Base-by-base conservation (phyloP, 92 coral and sea anemone genomes). In the Blastomussa wellsi region DNA sequence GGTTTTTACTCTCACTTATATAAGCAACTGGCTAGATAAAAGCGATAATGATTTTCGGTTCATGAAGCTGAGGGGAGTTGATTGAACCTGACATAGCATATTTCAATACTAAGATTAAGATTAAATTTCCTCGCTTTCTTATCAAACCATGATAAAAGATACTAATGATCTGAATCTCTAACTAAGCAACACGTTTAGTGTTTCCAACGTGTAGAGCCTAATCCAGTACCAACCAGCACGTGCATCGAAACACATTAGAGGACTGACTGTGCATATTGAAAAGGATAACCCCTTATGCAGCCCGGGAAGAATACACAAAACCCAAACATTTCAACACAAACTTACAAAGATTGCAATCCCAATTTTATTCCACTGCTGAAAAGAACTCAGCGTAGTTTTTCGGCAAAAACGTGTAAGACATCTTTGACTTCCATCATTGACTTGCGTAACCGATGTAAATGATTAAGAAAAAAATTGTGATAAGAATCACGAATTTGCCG, bases 401-500 rank as follows among this genome's bases (percentile, higher is more conserved):
- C 33, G 9, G 68, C 28, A 11, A 62, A 62, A 26, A 0, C 68
- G 22, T 7, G 15, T 60, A 26, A 60, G 32, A 60, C 32, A 7
- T 60, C 29, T 60, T 2, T 8, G 31, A 48, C 26, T 29, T 74
- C 79, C 47, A 74, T 74, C 60, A 28, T 33, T 29, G 68, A 24
- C 68, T 62, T 74, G 48, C 79, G 79, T 17, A 74, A 74, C 14
- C 38, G 79, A 74, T 74, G 79, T 16, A 74, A 77, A 52, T 77
- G 80, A 52, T 77, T 55, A 0, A 41, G 47, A 64, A 64, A 38
- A 77, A 77, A n/a, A 19, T 15, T 33, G 39, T 33, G 80, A 32
- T 77, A 77, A 55, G 14, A 49, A 74, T 74, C 79, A 55, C 47
- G 66, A 17, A 29, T 19, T 52, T 33, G 7, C 12, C 44, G 39